phyloP scores from a whole-genome alignment of 1,140 invertebrate genomes.

The Neuroterus valhalla region DNA sequence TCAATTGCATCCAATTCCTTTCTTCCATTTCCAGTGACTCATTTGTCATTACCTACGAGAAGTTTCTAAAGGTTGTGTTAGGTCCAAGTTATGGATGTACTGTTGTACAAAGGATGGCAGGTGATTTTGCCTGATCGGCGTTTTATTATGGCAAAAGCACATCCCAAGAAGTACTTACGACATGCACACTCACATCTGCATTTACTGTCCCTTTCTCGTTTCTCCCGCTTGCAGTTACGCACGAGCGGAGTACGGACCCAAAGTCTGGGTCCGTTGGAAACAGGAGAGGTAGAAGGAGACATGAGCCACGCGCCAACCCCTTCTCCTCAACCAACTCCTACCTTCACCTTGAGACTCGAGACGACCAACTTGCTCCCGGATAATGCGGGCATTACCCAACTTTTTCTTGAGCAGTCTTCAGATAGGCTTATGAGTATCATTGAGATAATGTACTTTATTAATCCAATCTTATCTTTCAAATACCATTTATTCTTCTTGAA shows the following conservation, averaged over 20 bases:
- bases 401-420: background rate
- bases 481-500: no score
- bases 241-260: slow-evolving; percentile 11
- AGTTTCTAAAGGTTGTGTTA: slow-evolving; percentile 6
- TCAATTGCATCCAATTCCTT: no score
- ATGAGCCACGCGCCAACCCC: slow-evolving; percentile 55
- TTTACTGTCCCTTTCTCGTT: slow-evolving; percentile 27
- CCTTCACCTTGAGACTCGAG: slow-evolving; percentile 31
- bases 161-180: slow-evolving; percentile 31
- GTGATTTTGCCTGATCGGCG: slow-evolving; percentile 27
- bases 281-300: slow-evolving; percentile 31
- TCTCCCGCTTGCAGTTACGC: background rate
- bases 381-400: slow-evolving; percentile 2
- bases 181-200: slow-evolving; percentile 18
- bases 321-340: slow-evolving; percentile 33
- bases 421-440: no score
- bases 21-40: background rate
- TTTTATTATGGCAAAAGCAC: slow-evolving; percentile 30
- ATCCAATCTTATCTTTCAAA: no score
- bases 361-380: background rate
- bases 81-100: background rate
- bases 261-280: slow-evolving; percentile 28
- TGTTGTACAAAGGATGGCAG: slow-evolving; percentile 8
- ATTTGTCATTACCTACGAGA: background rate
- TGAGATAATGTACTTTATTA: no score